phyloP scores from a whole-genome alignment of 2,888 invertebrate genomes.

The Drosophila formosana region DNA sequence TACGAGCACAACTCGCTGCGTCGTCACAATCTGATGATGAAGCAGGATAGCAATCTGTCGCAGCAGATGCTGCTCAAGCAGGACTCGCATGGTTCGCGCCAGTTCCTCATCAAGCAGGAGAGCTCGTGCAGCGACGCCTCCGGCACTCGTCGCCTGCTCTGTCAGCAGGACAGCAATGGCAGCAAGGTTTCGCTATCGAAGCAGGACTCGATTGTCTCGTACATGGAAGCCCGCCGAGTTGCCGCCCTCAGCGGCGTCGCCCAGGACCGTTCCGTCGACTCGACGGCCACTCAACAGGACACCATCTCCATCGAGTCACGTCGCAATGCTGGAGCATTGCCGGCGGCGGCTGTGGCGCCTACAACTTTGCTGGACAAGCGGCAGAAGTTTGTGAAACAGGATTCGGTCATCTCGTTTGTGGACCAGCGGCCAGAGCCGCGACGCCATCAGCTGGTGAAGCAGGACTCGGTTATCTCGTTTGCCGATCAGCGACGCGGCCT shows the following conservation, averaged over 20 bases:
- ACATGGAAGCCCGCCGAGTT: slow-evolving; percentile 84
- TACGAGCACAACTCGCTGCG: slow-evolving; percentile 85
- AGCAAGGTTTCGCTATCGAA: slow-evolving; percentile 84
- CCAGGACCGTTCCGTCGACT: slow-evolving; percentile 82
- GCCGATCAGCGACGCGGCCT: slow-evolving; percentile 84
- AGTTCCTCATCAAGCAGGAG: slow-evolving; percentile 85
- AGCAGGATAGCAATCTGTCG: slow-evolving; percentile 85
- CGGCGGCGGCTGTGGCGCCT: slow-evolving; percentile 57
- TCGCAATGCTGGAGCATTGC: background rate
- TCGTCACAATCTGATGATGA: slow-evolving; percentile 84
- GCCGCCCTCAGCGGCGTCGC: slow-evolving; percentile 51
- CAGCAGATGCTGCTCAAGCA: slow-evolving; percentile 85
- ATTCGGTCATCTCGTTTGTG: slow-evolving; percentile 85
- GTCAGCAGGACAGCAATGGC: slow-evolving; percentile 85
- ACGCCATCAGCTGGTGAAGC: slow-evolving; percentile 85
- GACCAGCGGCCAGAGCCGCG: slow-evolving; percentile 84
- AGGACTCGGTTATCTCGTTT: slow-evolving; percentile 85
- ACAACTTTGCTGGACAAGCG: slow-evolving; percentile 81
- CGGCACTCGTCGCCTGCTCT: slow-evolving; percentile 79
- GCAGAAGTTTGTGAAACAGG: slow-evolving; percentile 85
- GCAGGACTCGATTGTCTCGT: slow-evolving; percentile 85
- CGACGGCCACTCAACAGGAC: slow-evolving; percentile 80
- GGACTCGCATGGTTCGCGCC: slow-evolving; percentile 85
- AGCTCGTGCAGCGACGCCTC: slow-evolving; percentile 85
- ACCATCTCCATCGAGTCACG: slow-evolving; percentile 82